Evolutionary conservation across 2,888 invertebrate species (phyloP).

Genomic region (Mechanitis mazaeus): DNA sequence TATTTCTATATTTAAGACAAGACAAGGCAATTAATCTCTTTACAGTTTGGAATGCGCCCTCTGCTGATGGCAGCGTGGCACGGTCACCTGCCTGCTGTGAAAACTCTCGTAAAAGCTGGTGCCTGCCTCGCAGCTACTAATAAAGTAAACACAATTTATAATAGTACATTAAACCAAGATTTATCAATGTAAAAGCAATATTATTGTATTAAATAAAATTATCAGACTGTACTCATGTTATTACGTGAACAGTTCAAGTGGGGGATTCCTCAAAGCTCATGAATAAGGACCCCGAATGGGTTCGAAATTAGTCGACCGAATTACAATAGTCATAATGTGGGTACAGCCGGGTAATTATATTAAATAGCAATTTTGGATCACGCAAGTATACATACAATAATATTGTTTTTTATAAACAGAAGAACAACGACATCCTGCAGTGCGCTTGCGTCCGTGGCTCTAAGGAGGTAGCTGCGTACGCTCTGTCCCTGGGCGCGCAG

Average conservation of each 20-base stretch:
- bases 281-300: too few species aligned
- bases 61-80: conserved; percentile 85
- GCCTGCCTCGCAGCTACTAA: conserved; percentile 82
- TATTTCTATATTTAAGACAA: not conserved
- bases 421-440: conserved; percentile 84
- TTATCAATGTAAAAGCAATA: not conserved
- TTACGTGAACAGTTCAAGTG: too few species aligned
- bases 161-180: conserved; percentile 8
- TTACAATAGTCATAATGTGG: too few species aligned
- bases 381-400: not conserved
- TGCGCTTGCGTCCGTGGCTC: conserved; percentile 85
- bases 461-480: conserved; percentile 61
- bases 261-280: too few species aligned
- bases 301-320: too few species aligned
- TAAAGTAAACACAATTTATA: conserved; percentile 72
- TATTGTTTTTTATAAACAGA: conserved; percentile 56
- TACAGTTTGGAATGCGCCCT: conserved; percentile 84
- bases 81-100: conserved; percentile 82
- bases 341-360: too few species aligned
- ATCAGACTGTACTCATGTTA: too few species aligned
- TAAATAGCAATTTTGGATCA: too few species aligned
- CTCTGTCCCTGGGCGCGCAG: conserved; percentile 80
- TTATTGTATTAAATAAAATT: too few species aligned
- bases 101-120: conserved; percentile 81
- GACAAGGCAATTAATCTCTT: not conserved